phyloP scores from a whole-genome alignment of 2,113 vertebrate species.

The Antennarius striatus region DNA sequence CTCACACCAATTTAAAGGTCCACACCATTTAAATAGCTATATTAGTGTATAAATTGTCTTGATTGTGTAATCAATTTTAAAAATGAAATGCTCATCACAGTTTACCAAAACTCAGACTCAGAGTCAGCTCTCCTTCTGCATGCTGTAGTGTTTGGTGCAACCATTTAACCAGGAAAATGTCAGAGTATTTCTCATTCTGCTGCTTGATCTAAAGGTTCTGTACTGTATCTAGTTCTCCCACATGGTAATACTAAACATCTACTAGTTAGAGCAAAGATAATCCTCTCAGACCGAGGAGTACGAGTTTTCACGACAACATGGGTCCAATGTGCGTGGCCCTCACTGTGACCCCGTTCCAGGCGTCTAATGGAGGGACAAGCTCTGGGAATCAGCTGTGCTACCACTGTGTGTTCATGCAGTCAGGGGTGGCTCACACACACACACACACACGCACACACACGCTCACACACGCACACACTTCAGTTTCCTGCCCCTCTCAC shows the following conservation, averaged over 20 bases:
- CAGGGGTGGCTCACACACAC: conserved; percentile 20
- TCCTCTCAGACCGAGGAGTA: conserved; percentile 37
- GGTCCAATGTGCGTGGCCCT: conserved; percentile 45
- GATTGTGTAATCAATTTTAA: too few relatives aligned
- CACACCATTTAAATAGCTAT: not conserved
- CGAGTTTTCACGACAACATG: conserved; percentile 48
- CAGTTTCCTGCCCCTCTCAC: conserved; percentile 31
- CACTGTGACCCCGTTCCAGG: conserved; percentile 61
- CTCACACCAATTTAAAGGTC: not conserved
- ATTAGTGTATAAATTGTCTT: not conserved
- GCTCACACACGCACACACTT: conserved; percentile 31
- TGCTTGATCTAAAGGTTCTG: conserved; percentile 15
- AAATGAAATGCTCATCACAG: too few relatives aligned
- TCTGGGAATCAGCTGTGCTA: conserved; percentile 75
- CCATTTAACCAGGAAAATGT: too few relatives aligned
- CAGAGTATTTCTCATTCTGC: not conserved
- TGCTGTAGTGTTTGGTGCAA: too few relatives aligned
- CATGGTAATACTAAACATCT: conserved; percentile 47
- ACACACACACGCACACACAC: conserved; percentile 13
- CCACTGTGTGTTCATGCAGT: conserved; percentile 34
- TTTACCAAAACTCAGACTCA: too few relatives aligned
- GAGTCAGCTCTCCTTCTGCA: too few relatives aligned
- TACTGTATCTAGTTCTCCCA: conserved; percentile 26
- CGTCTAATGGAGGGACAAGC: conserved; percentile 74
- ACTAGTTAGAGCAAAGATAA: conserved; percentile 46